A percentile compares a stretch with the other conserved stretches of the same genome.
These are phyloP conservation scores for Sipha flava DNA, from an alignment of 1,140 invertebrate species.

Conservation along the genomic window DNA sequence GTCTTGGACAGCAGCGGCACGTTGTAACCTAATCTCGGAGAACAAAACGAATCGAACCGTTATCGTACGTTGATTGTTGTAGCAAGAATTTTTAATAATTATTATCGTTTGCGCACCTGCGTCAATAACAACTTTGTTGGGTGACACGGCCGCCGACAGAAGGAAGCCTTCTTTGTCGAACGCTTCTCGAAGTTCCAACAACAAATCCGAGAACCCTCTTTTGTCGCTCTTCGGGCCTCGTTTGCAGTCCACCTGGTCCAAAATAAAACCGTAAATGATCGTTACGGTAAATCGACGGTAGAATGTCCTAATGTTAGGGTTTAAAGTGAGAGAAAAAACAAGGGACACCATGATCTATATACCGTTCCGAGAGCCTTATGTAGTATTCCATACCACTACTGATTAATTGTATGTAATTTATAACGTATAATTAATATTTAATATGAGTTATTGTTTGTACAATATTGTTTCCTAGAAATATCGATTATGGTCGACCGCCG, in stretches of 20 bases:
- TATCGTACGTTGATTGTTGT: background rate
- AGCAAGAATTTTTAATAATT: background rate
- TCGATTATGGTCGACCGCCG: no score
- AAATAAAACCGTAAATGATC: background rate
- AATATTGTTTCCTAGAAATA: no score
- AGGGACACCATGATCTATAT: no score
- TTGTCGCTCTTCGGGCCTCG: conserved; percentile 69
- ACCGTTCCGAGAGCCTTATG: no score
- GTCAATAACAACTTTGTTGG: conserved; percentile 58
- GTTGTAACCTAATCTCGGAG: conserved; percentile 56
- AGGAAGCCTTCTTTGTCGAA: conserved; percentile 62
- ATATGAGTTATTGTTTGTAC: no score
- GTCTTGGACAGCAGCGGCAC: conserved; percentile 59
- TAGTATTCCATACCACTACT: no score
- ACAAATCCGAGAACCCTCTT: conserved; percentile 58
- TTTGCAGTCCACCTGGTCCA: conserved; percentile 59
- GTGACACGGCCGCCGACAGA: conserved; percentile 74
- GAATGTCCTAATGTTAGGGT: no score
- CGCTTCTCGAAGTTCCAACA: conserved; percentile 60
- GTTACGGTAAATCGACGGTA: no score
- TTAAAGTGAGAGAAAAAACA: no score
- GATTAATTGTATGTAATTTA: no score
- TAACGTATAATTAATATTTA: no score
- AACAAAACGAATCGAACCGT: background rate
- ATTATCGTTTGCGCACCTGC: conserved; percentile 34